Evolutionary conservation across 2,797 vertebrate genomes (phyloP).

Genomic region (Pseudochirops cupreus): DNA sequence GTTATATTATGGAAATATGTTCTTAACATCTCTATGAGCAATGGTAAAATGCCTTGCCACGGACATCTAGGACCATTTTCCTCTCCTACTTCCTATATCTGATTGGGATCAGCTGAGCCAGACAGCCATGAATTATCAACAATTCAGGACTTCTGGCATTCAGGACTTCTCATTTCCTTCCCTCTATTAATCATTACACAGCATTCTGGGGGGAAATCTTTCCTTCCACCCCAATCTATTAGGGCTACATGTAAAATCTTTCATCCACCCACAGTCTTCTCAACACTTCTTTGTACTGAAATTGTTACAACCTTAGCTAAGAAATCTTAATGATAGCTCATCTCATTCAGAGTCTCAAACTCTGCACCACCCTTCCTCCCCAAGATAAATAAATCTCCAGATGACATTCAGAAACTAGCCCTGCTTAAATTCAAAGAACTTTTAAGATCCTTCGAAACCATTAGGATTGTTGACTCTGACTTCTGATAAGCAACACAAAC

Average conservation of each 20-base stretch:
- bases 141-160: neutral
- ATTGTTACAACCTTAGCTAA: neutral
- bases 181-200: neutral
- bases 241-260: neutral
- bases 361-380: neutral
- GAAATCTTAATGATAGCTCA: neutral
- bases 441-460: neutral
- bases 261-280: neutral
- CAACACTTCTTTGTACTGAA: neutral
- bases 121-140: constrained; percentile 3
- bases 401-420: neutral
- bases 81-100: neutral
- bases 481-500: neutral
- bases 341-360: neutral
- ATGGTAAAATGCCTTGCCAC: neutral
- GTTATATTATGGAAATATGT: neutral
- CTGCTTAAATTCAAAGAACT: neutral
- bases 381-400: neutral
- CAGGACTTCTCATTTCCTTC: neutral
- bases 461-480: neutral
- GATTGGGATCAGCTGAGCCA: neutral
- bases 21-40: neutral
- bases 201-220: neutral
- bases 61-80: neutral
- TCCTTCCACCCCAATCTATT: neutral